These are phyloP conservation scores for Gorilla gorilla DNA, from an alignment of 2,113 vertebrate genomes.

Conservation along the genomic window DNA sequence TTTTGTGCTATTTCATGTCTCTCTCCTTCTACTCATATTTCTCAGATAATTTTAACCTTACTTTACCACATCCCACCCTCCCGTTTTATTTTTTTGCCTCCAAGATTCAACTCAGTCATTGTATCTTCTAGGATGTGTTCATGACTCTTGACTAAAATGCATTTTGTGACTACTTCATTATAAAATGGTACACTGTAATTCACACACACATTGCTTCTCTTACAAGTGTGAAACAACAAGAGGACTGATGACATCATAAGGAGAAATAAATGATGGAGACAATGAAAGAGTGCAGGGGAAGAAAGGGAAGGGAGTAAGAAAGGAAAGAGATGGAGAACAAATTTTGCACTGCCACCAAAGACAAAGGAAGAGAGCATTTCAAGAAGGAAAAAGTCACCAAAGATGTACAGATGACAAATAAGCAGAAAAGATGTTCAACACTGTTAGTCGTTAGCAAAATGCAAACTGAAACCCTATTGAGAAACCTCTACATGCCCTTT, in stretches of 20 bases:
- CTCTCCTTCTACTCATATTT: not conserved
- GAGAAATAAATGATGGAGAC: not conserved
- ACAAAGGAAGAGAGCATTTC: not conserved
- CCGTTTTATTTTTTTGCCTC: not conserved
- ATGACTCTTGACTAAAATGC: not conserved
- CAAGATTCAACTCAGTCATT: not conserved
- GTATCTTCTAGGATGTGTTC: not conserved
- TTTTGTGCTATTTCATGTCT: not conserved
- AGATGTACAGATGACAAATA: not conserved
- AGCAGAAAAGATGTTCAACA: not conserved
- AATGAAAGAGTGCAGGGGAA: not conserved
- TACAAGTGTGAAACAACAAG: not conserved
- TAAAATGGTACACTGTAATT: not conserved
- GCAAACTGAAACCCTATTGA: not conserved
- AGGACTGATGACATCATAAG: not conserved
- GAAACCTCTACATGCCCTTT: not conserved
- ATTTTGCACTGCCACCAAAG: not conserved
- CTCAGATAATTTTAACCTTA: not conserved
- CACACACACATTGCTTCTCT: not conserved
- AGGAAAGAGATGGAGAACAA: not conserved
- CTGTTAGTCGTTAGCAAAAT: slow-evolving; percentile 1
- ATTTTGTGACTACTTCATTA: not conserved
- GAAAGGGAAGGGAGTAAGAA: not conserved
- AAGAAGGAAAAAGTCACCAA: not conserved
- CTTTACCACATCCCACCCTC: not conserved